These are phyloP conservation scores for Oryzias melastigma DNA, from an alignment of 2,113 vertebrate species.

Conservation along the genomic window DNA sequence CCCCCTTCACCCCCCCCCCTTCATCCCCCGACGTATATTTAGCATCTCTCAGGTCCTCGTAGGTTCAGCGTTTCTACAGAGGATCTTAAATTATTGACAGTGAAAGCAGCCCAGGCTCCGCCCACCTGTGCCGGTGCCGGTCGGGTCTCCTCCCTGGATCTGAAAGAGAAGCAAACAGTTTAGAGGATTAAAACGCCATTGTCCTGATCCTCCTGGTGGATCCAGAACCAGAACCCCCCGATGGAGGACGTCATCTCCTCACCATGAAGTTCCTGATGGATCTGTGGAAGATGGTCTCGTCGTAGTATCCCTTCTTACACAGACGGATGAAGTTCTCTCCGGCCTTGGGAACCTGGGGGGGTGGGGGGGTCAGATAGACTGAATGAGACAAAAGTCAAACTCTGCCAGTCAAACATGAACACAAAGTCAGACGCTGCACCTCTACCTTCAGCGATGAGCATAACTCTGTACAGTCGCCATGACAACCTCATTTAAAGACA, in stretches of 20 bases:
- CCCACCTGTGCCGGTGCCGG: constrained; percentile 93
- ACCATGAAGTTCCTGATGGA: constrained; percentile 98
- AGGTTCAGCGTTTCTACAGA: too few relatives aligned
- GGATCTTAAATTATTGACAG: too few relatives aligned
- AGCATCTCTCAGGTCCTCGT: too few relatives aligned
- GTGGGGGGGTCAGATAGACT: neutral
- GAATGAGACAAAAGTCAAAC: neutral
- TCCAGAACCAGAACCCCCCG: neutral
- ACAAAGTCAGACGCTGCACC: too few relatives aligned
- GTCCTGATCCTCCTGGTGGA: too few relatives aligned
- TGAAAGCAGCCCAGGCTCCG: constrained; percentile 21
- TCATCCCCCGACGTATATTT: too few relatives aligned
- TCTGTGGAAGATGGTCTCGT: constrained; percentile 91
- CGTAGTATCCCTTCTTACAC: constrained; percentile 91
- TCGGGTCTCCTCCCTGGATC: constrained; percentile 98
- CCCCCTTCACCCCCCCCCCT: too few relatives aligned
- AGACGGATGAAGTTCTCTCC: constrained; percentile 94
- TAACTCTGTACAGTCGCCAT: too few relatives aligned
- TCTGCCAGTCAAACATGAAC: too few relatives aligned
- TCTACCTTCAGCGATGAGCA: too few relatives aligned
- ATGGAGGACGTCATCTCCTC: constrained; percentile 56
- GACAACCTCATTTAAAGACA: too few relatives aligned
- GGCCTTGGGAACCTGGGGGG: constrained; percentile 86
- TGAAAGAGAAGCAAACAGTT: constrained; percentile 52
- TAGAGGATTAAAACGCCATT: too few relatives aligned